Evolutionary conservation across 92 coral and sea anemone species (phyloP).

Genomic region (Galaxea fascicularis): DNA sequence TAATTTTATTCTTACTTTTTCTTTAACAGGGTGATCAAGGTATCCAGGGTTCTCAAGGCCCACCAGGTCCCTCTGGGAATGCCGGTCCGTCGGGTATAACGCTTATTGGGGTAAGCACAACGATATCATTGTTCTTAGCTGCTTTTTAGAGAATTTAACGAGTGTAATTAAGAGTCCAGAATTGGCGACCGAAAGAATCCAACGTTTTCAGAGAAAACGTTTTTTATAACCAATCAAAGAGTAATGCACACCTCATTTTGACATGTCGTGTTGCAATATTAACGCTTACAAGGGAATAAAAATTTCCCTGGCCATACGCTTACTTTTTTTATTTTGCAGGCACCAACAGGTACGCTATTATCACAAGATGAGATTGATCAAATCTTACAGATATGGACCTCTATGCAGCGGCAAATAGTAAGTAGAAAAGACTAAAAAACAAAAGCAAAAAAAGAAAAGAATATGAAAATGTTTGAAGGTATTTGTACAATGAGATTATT

Average conservation of each 20-base stretch:
- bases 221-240: no score
- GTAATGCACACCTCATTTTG: no score
- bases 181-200: no score
- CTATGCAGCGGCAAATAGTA: slow-evolving; percentile 47
- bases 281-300: not conserved
- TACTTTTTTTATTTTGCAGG: not conserved
- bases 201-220: no score
- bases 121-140: no score
- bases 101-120: slow-evolving; percentile 43
- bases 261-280: not conserved
- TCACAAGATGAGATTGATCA: slow-evolving; percentile 54
- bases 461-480: not conserved
- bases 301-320: not conserved
- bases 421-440: not conserved
- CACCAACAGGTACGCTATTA: slow-evolving; percentile 38
- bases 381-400: slow-evolving; percentile 48
- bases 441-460: not conserved
- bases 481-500: no score
- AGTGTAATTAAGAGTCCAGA: not conserved
- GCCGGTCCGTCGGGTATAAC: slow-evolving; percentile 46
- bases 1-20: not conserved
- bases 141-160: not conserved
- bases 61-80: slow-evolving; percentile 32
- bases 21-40: slow-evolving; percentile 35
- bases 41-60: slow-evolving; percentile 19